A percentile compares a stretch with the other conserved stretches of the same genome.
Evolutionary conservation across 2,113 vertebrate species (phyloP).

Genomic region (Arvicanthis niloticus): DNA sequence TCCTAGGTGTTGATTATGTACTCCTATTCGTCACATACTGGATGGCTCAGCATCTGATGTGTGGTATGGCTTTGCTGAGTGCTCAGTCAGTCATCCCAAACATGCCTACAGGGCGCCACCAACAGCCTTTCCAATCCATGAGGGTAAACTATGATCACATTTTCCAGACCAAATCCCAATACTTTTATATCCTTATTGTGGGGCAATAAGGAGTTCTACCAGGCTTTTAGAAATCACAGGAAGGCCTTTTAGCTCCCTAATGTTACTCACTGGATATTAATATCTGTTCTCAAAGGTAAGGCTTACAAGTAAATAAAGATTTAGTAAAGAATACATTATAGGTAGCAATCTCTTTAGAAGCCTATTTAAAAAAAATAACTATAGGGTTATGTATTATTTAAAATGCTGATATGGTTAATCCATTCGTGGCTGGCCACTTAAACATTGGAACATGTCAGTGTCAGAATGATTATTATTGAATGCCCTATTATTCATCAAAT

Average conservation of each 20-base stretch:
- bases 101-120: neutral
- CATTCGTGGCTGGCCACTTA: neutral
- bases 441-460: constrained; percentile 1
- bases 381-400: neutral
- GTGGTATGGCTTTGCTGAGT: neutral
- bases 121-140: neutral
- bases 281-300: neutral
- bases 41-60: neutral
- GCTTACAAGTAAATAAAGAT: constrained; percentile 5
- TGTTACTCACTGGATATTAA: neutral
- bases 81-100: neutral
- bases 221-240: constrained; percentile 29
- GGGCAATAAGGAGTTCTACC: neutral
- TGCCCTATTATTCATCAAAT: neutral
- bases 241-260: neutral
- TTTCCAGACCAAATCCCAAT: constrained; percentile 7
- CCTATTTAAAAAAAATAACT: neutral
- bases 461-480: constrained; percentile 18
- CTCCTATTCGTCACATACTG: neutral
- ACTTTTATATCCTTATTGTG: neutral
- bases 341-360: neutral
- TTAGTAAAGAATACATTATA: neutral
- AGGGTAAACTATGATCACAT: neutral
- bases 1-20: neutral
- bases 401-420: constrained; percentile 4